Percentiles rank a stretch among this genome's conserved stretches.
phyloP scores from a whole-genome alignment of 2,797 vertebrate species.

The Austrolebias charrua region DNA sequence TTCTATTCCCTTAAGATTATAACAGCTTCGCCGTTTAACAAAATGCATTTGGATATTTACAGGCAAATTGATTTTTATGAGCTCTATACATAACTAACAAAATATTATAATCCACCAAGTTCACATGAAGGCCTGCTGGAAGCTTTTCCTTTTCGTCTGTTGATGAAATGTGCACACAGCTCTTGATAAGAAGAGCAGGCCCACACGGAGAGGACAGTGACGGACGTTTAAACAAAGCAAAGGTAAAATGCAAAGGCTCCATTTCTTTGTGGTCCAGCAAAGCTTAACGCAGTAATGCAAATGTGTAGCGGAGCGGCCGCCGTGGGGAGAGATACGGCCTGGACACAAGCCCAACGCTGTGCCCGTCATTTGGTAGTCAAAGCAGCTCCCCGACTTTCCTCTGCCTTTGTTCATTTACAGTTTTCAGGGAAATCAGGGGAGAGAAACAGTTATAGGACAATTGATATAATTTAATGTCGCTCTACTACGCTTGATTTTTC shows the following conservation, averaged over 20 bases:
- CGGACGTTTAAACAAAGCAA: slow-evolving; percentile 73
- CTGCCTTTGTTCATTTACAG: slow-evolving; percentile 76
- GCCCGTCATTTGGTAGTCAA: slow-evolving; percentile 81
- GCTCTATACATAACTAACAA: no score
- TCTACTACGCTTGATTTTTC: background rate
- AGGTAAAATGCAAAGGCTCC: slow-evolving; percentile 76
- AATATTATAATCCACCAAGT: no score
- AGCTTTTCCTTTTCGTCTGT: slow-evolving; percentile 56
- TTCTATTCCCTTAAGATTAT: no score
- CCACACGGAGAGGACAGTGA: slow-evolving; percentile 54
- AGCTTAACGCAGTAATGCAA: slow-evolving; percentile 80
- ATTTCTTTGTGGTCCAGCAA: slow-evolving; percentile 71
- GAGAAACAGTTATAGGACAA: slow-evolving; percentile 57
- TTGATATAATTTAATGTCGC: slow-evolving; percentile 22
- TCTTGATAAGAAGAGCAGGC: slow-evolving; percentile 62
- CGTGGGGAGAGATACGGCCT: slow-evolving; percentile 70
- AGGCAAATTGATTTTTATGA: no score
- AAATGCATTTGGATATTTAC: no score
- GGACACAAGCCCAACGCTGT: slow-evolving; percentile 65
- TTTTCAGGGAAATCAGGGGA: slow-evolving; percentile 80
- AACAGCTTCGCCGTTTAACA: no score
- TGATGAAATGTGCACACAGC: slow-evolving; percentile 59
- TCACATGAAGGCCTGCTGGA: background rate
- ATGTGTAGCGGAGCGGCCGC: slow-evolving; percentile 70
- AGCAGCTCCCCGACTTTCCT: slow-evolving; percentile 69